phyloP scores from a whole-genome alignment of 2,888 invertebrate genomes.

The Malthinus seriepunctatus region DNA sequence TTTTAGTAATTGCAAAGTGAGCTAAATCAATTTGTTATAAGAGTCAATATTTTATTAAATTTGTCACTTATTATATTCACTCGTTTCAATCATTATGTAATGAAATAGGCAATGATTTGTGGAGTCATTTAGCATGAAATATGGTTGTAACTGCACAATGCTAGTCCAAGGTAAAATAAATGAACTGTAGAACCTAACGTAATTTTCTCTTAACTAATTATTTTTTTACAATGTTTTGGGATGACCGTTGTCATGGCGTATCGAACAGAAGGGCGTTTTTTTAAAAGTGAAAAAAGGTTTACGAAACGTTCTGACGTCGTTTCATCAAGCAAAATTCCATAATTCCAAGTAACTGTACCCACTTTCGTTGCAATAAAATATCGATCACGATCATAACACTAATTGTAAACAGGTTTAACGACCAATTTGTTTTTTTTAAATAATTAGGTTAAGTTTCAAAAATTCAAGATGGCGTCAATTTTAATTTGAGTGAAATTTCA shows the following conservation, averaged over 20 bases:
- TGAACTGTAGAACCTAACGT: conserved; percentile 41
- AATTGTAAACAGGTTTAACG: conserved; percentile 17
- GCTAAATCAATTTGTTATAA: no score
- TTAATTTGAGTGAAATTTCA: no score
- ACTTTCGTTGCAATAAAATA: conserved; percentile 18
- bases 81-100: conserved; percentile 23
- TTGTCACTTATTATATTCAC: conserved; percentile 17
- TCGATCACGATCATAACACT: conserved; percentile 5
- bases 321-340: neutral
- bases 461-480: no score
- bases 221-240: conserved; percentile 6
- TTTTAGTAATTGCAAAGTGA: no score
- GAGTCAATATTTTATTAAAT: conserved; percentile 2
- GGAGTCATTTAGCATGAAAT: conserved; percentile 37
- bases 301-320: neutral
- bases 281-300: conserved; percentile 1
- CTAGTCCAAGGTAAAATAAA: conserved; percentile 42
- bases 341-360: conserved; percentile 8
- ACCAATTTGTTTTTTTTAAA: neutral
- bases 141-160: conserved; percentile 38
- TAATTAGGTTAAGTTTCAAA: no score
- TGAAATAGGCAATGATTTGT: conserved; percentile 29
- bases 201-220: conserved; percentile 28
- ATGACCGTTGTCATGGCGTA: conserved; percentile 6
- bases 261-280: conserved; percentile 10